Evolutionary conservation across 2,113 vertebrate species (phyloP).

Genomic region (Capreolus pygargus): DNA sequence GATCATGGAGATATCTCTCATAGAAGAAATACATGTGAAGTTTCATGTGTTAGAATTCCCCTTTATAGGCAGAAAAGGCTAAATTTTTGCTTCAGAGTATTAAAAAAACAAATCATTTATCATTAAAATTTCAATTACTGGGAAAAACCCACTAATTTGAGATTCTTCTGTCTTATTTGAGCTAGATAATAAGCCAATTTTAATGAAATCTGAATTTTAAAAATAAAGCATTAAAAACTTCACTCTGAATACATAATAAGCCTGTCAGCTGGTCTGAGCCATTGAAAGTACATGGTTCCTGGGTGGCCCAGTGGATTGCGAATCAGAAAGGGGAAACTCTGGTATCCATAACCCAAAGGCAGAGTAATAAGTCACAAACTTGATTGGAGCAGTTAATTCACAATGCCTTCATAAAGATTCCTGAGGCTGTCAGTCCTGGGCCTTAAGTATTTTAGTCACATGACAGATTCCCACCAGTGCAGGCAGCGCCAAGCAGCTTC

Average conservation of each 20-base stretch:
- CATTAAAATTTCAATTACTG: constrained; percentile 15
- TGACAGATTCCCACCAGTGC: not conserved
- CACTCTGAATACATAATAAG: not conserved
- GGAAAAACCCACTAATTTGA: not conserved
- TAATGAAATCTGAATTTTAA: constrained; percentile 3
- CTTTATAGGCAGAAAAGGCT: not conserved
- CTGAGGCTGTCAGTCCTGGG: not conserved
- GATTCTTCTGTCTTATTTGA: not conserved
- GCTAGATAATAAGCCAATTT: not conserved
- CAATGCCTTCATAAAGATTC: not conserved
- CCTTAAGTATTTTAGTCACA: not conserved
- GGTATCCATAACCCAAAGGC: not conserved
- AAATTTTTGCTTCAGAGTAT: constrained; percentile 15
- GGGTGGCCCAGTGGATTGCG: not conserved
- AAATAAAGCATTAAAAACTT: not conserved
- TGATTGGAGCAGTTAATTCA: not conserved
- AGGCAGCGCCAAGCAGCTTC: not conserved
- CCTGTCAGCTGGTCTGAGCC: not conserved
- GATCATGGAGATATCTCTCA: not conserved
- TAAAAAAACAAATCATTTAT: not conserved
- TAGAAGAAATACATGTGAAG: not conserved
- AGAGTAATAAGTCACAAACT: not conserved
- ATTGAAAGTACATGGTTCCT: not conserved
- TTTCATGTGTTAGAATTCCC: not conserved
- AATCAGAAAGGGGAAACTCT: not conserved